phyloP scores from a whole-genome alignment of 1,140 invertebrate species.

The Listronotus oregonensis region DNA sequence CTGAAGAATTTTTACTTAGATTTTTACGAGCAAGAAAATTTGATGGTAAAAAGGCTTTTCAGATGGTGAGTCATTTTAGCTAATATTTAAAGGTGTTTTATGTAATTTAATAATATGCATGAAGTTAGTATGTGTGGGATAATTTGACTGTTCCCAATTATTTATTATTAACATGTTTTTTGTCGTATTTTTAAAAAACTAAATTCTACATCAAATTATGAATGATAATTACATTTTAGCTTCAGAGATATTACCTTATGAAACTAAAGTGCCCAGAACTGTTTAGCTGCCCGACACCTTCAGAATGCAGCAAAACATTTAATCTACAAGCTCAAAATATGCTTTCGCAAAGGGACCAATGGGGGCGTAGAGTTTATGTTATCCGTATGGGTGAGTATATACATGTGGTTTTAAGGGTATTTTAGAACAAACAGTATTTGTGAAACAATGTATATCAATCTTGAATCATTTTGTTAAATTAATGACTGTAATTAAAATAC shows the following conservation, averaged over 20 bases:
- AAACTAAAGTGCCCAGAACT: conserved; percentile 56
- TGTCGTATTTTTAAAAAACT: no score
- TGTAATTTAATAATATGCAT: conserved; percentile 16
- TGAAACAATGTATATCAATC: no score
- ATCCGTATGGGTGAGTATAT: conserved; percentile 55
- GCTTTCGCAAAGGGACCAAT: conserved; percentile 51
- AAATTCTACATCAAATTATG: no score
- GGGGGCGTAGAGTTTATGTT: conserved; percentile 54
- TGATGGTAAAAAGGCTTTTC: conserved; percentile 60
- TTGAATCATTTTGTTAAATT: no score
- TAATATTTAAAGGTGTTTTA: not conserved
- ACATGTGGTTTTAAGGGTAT: no score
- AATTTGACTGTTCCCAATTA: no score
- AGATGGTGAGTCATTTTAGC: conserved; percentile 52
- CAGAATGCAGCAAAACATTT: conserved; percentile 51
- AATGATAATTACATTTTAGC: conserved; percentile 43
- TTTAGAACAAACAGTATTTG: no score
- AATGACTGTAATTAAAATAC: no score
- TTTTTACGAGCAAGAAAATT: conserved; percentile 65
- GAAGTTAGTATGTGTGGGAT: not conserved
- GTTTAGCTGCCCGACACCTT: conserved; percentile 52
- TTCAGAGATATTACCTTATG: conserved; percentile 57
- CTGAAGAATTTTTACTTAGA: conserved; percentile 61
- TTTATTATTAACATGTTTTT: no score
- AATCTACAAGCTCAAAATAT: conserved; percentile 56